These are phyloP conservation scores for Miichthys miiuy DNA, from an alignment of 2,797 vertebrate species.

Conservation along the genomic window DNA sequence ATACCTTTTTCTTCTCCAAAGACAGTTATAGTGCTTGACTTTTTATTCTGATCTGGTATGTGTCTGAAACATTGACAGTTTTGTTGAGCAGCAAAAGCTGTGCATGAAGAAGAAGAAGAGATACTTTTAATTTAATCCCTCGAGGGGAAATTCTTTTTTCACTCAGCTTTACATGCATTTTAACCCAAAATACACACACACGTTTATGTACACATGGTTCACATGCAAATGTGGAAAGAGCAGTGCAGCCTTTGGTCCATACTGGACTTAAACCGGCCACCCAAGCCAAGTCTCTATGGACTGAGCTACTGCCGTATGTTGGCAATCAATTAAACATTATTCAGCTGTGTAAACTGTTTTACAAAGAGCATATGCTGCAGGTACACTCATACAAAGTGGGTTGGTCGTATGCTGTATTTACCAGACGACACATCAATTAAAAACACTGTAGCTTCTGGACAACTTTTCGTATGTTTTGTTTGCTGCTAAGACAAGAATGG, in stretches of 20 bases:
- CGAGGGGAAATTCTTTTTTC: no score
- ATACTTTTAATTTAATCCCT: no score
- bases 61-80: neutral
- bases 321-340: neutral
- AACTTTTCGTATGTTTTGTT: neutral
- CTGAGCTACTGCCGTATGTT: no score
- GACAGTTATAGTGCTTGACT: neutral
- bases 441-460: neutral
- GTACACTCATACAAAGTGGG: neutral
- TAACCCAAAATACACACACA: no score
- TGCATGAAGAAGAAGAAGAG: neutral
- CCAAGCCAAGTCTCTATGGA: no score
- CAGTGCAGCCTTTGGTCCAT: no score
- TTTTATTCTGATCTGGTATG: slow-evolving; percentile 18
- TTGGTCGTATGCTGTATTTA: neutral
- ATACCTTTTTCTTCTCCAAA: neutral
- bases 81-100: neutral
- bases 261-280: no score
- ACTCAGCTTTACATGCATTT: no score
- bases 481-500: neutral
- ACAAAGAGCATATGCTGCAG: neutral
- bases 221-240: no score
- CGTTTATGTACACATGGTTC: no score
- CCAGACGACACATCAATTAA: neutral
- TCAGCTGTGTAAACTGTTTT: neutral